Conservation (phyloP, 1,140 invertebrate species). For the Pomphorhynchus laevis region DNA sequence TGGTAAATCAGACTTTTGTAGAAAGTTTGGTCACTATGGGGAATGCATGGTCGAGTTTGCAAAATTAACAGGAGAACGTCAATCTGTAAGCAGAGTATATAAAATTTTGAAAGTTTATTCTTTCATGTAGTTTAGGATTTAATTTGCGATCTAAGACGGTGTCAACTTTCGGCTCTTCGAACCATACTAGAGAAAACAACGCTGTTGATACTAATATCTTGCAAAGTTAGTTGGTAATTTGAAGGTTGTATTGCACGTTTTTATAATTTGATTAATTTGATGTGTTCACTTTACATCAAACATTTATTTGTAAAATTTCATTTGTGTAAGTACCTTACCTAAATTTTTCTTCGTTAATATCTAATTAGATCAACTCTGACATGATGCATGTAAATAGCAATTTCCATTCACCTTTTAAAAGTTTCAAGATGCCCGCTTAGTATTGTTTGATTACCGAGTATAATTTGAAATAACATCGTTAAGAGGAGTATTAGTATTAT, state of each 20-base stretch:
- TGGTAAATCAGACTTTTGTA: slow-evolving; percentile 90
- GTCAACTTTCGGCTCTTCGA: slow-evolving; percentile 66
- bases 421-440: no score
- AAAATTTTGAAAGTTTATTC: not conserved
- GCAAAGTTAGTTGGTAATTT: slow-evolving; percentile 32
- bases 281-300: no score
- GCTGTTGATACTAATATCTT: slow-evolving; percentile 74
- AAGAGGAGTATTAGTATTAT: no score
- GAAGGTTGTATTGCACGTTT: not conserved
- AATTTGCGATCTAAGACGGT: slow-evolving; percentile 60
- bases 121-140: slow-evolving; percentile 28
- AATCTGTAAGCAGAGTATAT: slow-evolving; percentile 18
- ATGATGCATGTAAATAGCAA: no score
- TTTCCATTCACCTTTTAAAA: no score
- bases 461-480: no score
- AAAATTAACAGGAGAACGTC: slow-evolving; percentile 36
- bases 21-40: slow-evolving; percentile 85
- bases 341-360: no score
- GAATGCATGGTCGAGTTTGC: slow-evolving; percentile 89
- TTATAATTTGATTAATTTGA: not conserved
- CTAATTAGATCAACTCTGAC: no score
- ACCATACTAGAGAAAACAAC: slow-evolving; percentile 80
- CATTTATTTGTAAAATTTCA: no score
- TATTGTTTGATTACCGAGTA: no score
- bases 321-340: no score